Evolutionary conservation across 2,888 invertebrate species (phyloP), one percentile per base, ranked within the genome.

Genomic region (Arenicola marina): DNA sequence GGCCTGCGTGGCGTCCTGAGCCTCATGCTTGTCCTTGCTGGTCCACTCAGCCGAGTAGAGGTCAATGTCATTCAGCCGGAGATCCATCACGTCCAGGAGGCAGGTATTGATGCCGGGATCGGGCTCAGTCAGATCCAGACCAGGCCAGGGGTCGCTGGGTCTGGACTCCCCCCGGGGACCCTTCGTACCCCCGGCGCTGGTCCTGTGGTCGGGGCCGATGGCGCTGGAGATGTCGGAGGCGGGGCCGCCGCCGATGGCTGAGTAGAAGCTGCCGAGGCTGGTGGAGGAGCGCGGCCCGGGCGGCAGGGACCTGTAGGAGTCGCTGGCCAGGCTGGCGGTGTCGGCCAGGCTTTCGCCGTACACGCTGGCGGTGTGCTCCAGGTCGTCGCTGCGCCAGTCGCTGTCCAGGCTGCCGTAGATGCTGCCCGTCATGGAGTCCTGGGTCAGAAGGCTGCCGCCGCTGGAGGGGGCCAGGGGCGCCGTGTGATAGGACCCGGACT

Each of bases 21-120:
- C 65, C 38, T 65, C 67, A 48, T 74, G 75, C 4, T 68, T 59
- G 24, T 71, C 67, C 58, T 75, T 74, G 45, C 71, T 70, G 7
- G 75, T 69, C 75, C 87, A 77, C 58, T 84, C 85, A 34, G 89
- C 91, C 51, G 90, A 86, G 78, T 89, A 90, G 68, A 93, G 85
- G 80, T 92, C 89, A 88, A 92, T 90, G 75, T 92, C 90, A 59
- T 88, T 87, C 68, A 92, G 84, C 61, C 88, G 87, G 33, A 92
- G 86, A n/a, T 85, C 83, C 85, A 92, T 90, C 57, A 91, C 89
- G 78, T 93, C 92, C 68, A 92, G 80, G 65, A 91, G 77, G 79
- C 89, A 90, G 28, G 63, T 60, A n/a, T n/a, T n/a, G 54, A 78
- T 72, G 7, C 45, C 51, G 3, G 56, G 64, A 21, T 59, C 45